Evolutionary conservation across 1,140 invertebrate species (phyloP).

Genomic region (Drosophila kikkawai): DNA sequence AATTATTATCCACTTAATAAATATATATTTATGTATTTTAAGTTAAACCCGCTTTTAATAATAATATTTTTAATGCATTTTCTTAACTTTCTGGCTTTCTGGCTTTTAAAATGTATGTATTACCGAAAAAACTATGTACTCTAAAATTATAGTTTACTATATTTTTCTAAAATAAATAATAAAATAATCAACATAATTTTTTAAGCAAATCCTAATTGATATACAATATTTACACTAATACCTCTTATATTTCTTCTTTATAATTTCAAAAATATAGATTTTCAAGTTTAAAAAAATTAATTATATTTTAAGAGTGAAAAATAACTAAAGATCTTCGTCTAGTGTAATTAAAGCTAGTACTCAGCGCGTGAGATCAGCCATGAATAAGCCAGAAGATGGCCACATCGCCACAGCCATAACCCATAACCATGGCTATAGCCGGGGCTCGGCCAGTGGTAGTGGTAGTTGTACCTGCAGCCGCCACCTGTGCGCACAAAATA

Average conservation of each 20-base stretch:
- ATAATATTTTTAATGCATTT: too few relatives aligned
- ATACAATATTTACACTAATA: not conserved
- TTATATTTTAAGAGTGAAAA: not conserved
- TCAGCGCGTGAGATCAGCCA: constrained; percentile 70
- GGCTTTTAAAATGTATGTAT: too few relatives aligned
- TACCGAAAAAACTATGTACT: too few relatives aligned
- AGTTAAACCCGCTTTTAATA: too few relatives aligned
- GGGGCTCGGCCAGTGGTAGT: not conserved
- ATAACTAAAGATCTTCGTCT: not conserved
- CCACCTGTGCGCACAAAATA: constrained; percentile 76
- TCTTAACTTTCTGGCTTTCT: too few relatives aligned
- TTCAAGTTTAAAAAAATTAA: not conserved
- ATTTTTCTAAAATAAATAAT: too few relatives aligned
- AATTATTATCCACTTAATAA: too few relatives aligned
- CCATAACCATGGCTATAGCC: constrained; percentile 15
- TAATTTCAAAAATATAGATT: not conserved
- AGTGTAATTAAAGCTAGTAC: constrained; percentile 72
- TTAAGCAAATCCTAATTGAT: too few relatives aligned
- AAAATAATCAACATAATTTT: too few relatives aligned
- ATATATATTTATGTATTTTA: too few relatives aligned
- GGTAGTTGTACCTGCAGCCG: constrained; percentile 38
- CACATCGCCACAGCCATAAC: constrained; percentile 26
- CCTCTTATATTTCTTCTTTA: not conserved
- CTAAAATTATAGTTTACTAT: too few relatives aligned
- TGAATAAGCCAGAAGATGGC: constrained; percentile 32